Evolutionary conservation across 2,797 vertebrate genomes (phyloP).

Genomic region (Arctocebus calabarensis): DNA sequence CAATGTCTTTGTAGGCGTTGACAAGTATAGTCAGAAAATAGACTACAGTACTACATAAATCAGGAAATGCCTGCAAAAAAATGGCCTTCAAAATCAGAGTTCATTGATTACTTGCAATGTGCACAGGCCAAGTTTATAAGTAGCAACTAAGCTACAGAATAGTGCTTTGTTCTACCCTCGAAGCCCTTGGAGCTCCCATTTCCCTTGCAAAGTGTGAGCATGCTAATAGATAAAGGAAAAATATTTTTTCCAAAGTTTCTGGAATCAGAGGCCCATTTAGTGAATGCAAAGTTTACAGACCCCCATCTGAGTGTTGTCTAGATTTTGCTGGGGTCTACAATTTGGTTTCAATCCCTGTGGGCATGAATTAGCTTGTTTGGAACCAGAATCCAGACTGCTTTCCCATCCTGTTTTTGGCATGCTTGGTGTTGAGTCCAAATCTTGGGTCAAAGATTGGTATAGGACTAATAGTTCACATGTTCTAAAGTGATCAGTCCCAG

Average conservation of each 20-base stretch:
- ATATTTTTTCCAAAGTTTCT: conserved; percentile 8
- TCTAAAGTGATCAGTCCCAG: conserved; percentile 49
- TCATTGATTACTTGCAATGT: background rate
- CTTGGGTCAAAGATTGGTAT: conserved; percentile 33
- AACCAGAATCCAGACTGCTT: background rate
- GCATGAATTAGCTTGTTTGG: background rate
- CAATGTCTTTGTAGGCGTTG: background rate
- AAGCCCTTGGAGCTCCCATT: background rate
- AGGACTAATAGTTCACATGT: conserved; percentile 53
- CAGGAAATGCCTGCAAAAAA: conserved; percentile 14
- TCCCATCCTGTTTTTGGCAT: background rate
- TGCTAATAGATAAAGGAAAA: conserved; percentile 36
- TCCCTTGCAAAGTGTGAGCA: background rate
- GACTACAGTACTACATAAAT: background rate
- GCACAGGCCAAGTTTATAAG: background rate
- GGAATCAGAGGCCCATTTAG: background rate
- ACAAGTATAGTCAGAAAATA: background rate
- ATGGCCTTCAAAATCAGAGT: background rate
- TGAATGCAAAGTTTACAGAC: conserved; percentile 30
- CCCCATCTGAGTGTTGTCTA: background rate
- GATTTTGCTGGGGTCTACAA: background rate
- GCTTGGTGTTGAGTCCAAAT: background rate
- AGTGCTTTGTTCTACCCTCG: background rate
- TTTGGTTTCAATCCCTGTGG: background rate
- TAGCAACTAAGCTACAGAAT: background rate